A percentile compares a stretch with the other conserved stretches of the same genome.
Conservation (phyloP, 2,113 vertebrate species). For the Petromus typicus region DNA sequence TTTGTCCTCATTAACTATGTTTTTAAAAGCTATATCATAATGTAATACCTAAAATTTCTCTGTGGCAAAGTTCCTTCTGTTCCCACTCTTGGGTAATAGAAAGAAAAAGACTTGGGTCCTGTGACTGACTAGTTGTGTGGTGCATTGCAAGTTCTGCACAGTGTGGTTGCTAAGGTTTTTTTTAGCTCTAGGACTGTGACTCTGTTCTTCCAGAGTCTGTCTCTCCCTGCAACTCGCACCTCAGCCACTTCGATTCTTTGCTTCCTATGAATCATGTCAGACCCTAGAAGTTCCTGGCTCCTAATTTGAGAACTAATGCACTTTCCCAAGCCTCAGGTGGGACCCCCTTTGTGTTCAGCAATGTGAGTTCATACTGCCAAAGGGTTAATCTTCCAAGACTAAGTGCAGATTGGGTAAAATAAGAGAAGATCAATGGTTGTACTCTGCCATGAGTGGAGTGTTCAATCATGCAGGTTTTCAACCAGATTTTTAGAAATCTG, state of each 20-base stretch:
- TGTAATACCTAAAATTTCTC: background rate
- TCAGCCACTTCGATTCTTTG: conserved; percentile 36
- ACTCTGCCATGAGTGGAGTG: conserved; percentile 48
- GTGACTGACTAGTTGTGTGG: background rate
- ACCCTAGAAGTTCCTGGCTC: background rate
- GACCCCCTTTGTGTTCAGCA: conserved; percentile 52
- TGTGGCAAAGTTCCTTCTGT: background rate
- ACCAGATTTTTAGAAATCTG: conserved; percentile 79
- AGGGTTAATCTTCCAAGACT: conserved; percentile 79
- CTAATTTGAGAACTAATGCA: conserved; percentile 51
- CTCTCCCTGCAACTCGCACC: background rate
- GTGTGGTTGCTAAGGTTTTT: background rate
- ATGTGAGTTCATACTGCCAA: conserved; percentile 73
- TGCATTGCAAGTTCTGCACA: background rate
- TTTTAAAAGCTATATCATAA: background rate
- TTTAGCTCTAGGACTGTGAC: background rate
- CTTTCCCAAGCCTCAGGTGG: conserved; percentile 39
- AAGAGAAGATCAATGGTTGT: conserved; percentile 75
- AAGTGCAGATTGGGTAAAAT: conserved; percentile 79
- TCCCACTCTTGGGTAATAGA: background rate
- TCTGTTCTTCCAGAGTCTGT: background rate
- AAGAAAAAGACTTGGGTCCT: background rate
- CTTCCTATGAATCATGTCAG: conserved; percentile 58
- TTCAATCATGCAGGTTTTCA: conserved; percentile 75
- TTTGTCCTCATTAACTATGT: background rate